These are phyloP conservation scores for Sinosuthora webbiana DNA, from an alignment of 2,113 vertebrate species.

Conservation along the genomic window DNA sequence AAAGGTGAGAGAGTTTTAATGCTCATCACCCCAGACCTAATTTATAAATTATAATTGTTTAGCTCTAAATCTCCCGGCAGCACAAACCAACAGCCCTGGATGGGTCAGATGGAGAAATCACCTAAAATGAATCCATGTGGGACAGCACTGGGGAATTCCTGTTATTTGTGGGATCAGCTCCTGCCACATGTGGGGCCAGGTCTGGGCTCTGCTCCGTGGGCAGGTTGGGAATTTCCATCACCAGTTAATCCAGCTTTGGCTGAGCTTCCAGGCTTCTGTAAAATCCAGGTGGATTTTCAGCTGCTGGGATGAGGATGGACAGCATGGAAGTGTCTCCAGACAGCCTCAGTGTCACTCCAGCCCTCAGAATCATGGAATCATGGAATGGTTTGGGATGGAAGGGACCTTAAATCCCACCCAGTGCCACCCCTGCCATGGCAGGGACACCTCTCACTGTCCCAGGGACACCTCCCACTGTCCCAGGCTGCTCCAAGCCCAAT, in stretches of 20 bases:
- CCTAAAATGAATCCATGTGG: background rate
- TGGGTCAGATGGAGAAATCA: background rate
- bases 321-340: background rate
- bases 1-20: background rate
- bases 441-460: background rate
- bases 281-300: background rate
- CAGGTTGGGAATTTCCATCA: background rate
- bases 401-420: accelerated
- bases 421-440: accelerated
- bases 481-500: background rate
- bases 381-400: background rate
- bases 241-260: background rate
- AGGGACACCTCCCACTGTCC: background rate
- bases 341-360: accelerated
- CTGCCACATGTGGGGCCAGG: background rate
- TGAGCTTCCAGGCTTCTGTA: background rate
- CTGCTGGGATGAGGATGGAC: background rate
- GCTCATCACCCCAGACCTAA: too few relatives aligned
- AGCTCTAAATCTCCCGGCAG: background rate
- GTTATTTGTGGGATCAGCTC: accelerated
- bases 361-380: background rate
- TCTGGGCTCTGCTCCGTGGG: background rate
- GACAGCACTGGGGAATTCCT: accelerated
- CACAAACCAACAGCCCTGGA: background rate
- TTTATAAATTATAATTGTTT: background rate